Percentiles rank a stretch among this genome's conserved stretches.
Conservation (phyloP, 2,888 invertebrate genomes). For the Craniophora ligustri region DNA sequence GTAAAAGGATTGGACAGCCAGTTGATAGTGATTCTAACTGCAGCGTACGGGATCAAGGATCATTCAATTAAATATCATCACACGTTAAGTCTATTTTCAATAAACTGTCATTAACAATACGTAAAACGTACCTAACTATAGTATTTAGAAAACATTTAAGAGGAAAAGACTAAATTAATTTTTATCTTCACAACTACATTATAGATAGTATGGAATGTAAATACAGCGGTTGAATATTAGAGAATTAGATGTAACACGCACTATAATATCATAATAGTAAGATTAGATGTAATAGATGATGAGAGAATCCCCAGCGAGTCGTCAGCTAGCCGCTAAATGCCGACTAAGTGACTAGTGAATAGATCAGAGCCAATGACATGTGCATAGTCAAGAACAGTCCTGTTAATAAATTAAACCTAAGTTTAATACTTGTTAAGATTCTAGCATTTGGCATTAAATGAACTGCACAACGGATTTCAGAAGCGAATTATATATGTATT, state of each 20-base stretch:
- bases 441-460: constrained; percentile 76
- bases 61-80: background rate
- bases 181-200: constrained; percentile 34
- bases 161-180: constrained; percentile 34
- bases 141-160: constrained; percentile 32
- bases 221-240: constrained; percentile 38
- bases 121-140: constrained; percentile 34
- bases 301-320: constrained; percentile 34
- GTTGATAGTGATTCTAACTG: background rate
- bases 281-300: constrained; percentile 31
- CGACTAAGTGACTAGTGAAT: constrained; percentile 17
- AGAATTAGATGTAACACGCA: constrained; percentile 32
- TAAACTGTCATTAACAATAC: constrained; percentile 43
- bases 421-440: constrained; percentile 53
- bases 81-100: background rate
- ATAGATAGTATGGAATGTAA: constrained; percentile 59
- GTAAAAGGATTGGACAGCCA: background rate
- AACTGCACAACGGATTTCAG: constrained; percentile 45
- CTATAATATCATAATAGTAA: constrained; percentile 41
- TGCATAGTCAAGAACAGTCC: constrained; percentile 34
- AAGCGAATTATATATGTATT: constrained; percentile 48
- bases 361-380: constrained; percentile 24
- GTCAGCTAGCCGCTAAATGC: constrained; percentile 20
- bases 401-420: constrained; percentile 35
- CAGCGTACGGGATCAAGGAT: background rate